Conservation (phyloP, 2,888 invertebrate genomes). For the Plutella xylostella region DNA sequence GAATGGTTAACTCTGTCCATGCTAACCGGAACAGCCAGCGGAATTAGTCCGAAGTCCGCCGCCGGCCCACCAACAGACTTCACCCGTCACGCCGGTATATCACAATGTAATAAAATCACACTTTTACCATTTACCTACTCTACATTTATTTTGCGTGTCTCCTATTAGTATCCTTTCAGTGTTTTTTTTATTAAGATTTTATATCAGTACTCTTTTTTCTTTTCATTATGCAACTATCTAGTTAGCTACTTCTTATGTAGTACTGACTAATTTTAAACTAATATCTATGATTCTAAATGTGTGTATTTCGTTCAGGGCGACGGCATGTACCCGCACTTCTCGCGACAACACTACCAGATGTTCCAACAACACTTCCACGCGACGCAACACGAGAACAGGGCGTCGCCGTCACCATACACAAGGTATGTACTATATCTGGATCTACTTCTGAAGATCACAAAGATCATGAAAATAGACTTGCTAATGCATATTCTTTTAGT, state of each 20-base stretch:
- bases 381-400: conserved; percentile 55
- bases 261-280: too few relatives aligned
- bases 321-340: conserved; percentile 62
- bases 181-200: too few relatives aligned
- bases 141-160: too few relatives aligned
- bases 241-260: too few relatives aligned
- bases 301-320: conserved; percentile 44
- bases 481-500: too few relatives aligned
- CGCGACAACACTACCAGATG: conserved; percentile 65
- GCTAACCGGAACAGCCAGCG: conserved; percentile 65
- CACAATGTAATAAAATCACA: conserved; percentile 31
- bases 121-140: not conserved
- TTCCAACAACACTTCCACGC: conserved; percentile 64
- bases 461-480: not conserved
- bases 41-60: conserved; percentile 81
- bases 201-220: too few relatives aligned
- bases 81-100: conserved; percentile 78
- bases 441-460: not conserved
- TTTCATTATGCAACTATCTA: too few relatives aligned
- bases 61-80: conserved; percentile 86
- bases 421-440: conserved; percentile 28
- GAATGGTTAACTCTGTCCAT: conserved; percentile 11
- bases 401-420: conserved; percentile 52
- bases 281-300: too few relatives aligned
- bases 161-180: too few relatives aligned